Evolutionary conservation across 2,797 vertebrate genomes (phyloP).

Genomic region (Triplophysa bombifrons): DNA sequence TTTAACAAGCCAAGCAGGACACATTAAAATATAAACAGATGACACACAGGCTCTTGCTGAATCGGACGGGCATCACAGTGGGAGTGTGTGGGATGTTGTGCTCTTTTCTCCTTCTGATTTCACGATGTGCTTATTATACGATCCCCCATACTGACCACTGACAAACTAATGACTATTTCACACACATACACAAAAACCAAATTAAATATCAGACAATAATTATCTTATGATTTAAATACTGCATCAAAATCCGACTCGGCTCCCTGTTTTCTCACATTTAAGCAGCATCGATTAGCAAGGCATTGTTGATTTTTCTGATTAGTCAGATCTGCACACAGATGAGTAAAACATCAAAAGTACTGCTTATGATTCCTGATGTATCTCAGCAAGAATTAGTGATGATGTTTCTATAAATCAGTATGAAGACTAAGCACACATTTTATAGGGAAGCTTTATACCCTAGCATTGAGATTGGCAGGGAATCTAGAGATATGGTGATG

Average conservation of each 20-base stretch:
- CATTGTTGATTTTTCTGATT: background rate
- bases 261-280: slow-evolving; percentile 7
- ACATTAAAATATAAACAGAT: slow-evolving; percentile 26
- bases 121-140: slow-evolving; percentile 41
- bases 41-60: slow-evolving; percentile 4
- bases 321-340: background rate
- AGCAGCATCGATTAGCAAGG: background rate
- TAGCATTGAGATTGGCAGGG: slow-evolving; percentile 13
- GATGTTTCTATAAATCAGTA: background rate
- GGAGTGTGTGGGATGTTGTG: slow-evolving; percentile 40
- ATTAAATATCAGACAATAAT: background rate
- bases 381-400: background rate
- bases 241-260: slow-evolving; percentile 10
- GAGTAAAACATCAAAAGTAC: background rate
- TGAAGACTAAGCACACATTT: background rate
- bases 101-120: slow-evolving; percentile 48
- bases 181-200: slow-evolving; percentile 21
- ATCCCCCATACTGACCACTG: slow-evolving; percentile 38
- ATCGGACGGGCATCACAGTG: slow-evolving; percentile 20
- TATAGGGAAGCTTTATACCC: background rate
- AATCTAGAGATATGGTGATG: slow-evolving; percentile 8
- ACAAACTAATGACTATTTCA: slow-evolving; percentile 40
- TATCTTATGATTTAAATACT: slow-evolving; percentile 8
- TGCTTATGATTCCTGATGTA: background rate
- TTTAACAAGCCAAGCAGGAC: slow-evolving; percentile 33